These are phyloP conservation scores for Pomatorhinus ruficollis DNA, from an alignment of 2,113 vertebrate genomes.

Conservation along the genomic window DNA sequence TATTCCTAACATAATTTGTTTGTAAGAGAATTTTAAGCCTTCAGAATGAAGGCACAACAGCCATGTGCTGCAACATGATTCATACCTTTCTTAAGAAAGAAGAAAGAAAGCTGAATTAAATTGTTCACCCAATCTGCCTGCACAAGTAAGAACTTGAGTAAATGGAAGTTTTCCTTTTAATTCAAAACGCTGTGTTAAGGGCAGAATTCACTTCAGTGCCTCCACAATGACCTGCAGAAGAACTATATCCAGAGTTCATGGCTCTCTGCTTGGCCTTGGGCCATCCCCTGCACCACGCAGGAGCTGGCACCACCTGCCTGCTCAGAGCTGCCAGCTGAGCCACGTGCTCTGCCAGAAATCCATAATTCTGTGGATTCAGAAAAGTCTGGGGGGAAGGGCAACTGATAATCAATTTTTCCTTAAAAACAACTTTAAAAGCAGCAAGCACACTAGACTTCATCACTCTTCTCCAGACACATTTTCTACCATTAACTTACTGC, in stretches of 20 bases:
- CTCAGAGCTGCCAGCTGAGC: constrained; percentile 7
- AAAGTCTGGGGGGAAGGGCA: neutral
- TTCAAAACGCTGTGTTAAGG: neutral
- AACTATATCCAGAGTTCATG: neutral
- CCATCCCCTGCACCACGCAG: neutral
- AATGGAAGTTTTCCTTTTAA: neutral
- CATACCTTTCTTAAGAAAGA: neutral
- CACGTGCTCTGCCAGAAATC: neutral
- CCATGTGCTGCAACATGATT: neutral
- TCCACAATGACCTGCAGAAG: neutral
- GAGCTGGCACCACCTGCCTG: neutral
- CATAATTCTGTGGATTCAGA: neutral
- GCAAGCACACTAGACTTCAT: neutral
- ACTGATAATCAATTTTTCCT: neutral
- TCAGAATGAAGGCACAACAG: neutral
- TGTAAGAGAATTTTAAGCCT: neutral
- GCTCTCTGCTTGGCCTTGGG: neutral
- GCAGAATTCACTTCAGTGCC: neutral
- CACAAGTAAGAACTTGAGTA: neutral
- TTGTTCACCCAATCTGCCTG: neutral
- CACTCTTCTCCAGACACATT: neutral
- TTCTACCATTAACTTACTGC: neutral
- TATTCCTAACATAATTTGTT: neutral
- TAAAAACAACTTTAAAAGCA: neutral
- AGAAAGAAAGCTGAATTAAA: neutral